A percentile compares a stretch with the other conserved stretches of the same genome.
phyloP scores from a whole-genome alignment of 2,113 vertebrate genomes.

The Myrmophylax atrothorax region DNA sequence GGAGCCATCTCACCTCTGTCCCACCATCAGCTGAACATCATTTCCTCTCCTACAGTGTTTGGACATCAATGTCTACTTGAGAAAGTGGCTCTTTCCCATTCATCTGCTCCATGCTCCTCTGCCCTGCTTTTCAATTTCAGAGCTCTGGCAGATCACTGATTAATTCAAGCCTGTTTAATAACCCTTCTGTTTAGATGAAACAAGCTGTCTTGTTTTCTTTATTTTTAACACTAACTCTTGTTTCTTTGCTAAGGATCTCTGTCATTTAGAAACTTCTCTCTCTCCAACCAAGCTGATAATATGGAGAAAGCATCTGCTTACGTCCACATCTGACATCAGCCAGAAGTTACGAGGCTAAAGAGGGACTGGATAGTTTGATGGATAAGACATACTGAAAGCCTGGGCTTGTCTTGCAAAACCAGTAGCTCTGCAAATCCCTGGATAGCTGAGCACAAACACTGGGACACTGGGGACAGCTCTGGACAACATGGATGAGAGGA shows the following conservation, averaged over 20 bases:
- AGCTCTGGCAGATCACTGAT: conserved; percentile 76
- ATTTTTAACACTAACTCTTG: conserved; percentile 77
- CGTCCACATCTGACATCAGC: conserved; percentile 49
- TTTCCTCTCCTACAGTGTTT: neutral
- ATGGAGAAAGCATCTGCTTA: conserved; percentile 69
- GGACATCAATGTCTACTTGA: neutral
- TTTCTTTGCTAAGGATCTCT: conserved; percentile 77
- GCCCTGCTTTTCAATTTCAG: conserved; percentile 61
- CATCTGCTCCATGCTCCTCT: conserved; percentile 7
- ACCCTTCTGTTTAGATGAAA: conserved; percentile 80
- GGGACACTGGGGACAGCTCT: accelerated
- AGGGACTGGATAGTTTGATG: neutral
- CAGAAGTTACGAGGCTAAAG: conserved; percentile 16
- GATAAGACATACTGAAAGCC: neutral
- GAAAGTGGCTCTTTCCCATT: neutral
- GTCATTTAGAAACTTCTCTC: conserved; percentile 74
- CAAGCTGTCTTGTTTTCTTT: conserved; percentile 82
- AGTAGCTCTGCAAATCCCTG: accelerated
- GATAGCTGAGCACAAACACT: accelerated
- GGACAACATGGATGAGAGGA: accelerated
- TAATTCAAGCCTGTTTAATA: conserved; percentile 82
- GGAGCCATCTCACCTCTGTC: neutral
- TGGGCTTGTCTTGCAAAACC: neutral
- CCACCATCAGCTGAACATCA: neutral
- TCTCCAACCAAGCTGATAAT: conserved; percentile 65